These are phyloP conservation scores for Gallinago paraguaiae DNA, from an alignment of 2,113 vertebrate genomes.

Conservation along the genomic window DNA sequence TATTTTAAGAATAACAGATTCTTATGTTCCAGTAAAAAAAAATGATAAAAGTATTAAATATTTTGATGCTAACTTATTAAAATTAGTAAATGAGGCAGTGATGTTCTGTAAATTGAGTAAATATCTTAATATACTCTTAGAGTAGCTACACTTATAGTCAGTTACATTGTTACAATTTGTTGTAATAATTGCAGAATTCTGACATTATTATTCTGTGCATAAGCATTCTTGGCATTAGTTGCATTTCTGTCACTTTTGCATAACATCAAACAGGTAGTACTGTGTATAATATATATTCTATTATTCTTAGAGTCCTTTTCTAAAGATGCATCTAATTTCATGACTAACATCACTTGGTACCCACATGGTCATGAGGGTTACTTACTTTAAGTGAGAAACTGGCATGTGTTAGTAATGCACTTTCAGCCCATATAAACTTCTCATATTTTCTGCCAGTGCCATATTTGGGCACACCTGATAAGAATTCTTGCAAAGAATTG, in stretches of 20 bases:
- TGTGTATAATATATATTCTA: background rate
- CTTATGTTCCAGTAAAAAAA: background rate
- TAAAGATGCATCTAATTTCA: background rate
- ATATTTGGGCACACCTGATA: background rate
- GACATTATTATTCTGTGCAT: background rate
- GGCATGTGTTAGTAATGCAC: background rate
- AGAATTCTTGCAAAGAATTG: background rate
- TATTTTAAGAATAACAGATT: background rate
- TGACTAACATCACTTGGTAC: background rate
- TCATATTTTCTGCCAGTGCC: too few species aligned
- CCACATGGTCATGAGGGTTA: background rate
- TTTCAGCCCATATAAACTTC: background rate
- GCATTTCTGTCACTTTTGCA: background rate
- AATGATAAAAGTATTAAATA: background rate
- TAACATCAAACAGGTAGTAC: background rate
- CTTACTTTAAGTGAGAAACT: background rate
- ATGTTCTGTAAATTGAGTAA: background rate
- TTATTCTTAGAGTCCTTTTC: background rate
- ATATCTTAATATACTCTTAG: background rate
- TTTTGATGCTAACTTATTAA: background rate
- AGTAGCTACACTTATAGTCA: background rate
- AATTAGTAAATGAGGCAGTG: background rate
- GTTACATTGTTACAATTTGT: background rate
- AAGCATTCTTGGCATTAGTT: background rate
- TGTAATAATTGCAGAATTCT: background rate